Conservation (phyloP, 2,113 vertebrate genomes). For the Agelaius phoeniceus region DNA sequence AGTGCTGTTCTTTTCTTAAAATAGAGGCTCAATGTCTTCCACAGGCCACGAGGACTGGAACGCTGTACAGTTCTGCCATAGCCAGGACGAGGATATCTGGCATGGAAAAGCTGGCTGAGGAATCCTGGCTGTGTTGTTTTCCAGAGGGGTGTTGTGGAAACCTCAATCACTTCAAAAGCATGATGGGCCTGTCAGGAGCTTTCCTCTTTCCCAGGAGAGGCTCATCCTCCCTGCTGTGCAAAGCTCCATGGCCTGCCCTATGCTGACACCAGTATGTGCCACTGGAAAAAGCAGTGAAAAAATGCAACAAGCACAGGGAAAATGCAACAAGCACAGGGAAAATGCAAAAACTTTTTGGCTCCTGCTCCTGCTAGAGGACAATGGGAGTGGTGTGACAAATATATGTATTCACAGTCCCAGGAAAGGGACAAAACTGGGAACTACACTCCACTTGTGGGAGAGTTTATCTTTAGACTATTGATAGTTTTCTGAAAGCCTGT, state of each 20-base stretch:
- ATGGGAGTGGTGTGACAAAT: background rate
- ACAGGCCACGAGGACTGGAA: rapidly evolving
- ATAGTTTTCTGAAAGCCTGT: background rate
- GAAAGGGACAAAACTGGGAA: background rate
- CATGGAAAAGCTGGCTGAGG: background rate
- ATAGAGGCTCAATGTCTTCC: background rate
- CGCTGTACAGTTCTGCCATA: background rate
- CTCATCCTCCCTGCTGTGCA: background rate
- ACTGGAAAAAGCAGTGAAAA: background rate
- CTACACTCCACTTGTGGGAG: rapidly evolving
- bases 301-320: background rate
- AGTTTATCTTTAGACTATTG: background rate
- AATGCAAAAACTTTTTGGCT: background rate
- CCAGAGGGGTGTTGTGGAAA: background rate
- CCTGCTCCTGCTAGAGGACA: background rate
- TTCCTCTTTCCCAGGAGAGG: rapidly evolving
- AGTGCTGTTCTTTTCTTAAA: background rate
- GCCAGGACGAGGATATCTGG: background rate
- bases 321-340: background rate
- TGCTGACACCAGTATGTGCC: rapidly evolving
- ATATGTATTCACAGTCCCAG: background rate
- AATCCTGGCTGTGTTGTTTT: background rate
- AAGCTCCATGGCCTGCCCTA: background rate
- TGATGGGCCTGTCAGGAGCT: background rate
- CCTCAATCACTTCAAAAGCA: background rate